phyloP scores from a whole-genome alignment of 2,888 invertebrate species.

The Disparrhopalites patrizii region DNA sequence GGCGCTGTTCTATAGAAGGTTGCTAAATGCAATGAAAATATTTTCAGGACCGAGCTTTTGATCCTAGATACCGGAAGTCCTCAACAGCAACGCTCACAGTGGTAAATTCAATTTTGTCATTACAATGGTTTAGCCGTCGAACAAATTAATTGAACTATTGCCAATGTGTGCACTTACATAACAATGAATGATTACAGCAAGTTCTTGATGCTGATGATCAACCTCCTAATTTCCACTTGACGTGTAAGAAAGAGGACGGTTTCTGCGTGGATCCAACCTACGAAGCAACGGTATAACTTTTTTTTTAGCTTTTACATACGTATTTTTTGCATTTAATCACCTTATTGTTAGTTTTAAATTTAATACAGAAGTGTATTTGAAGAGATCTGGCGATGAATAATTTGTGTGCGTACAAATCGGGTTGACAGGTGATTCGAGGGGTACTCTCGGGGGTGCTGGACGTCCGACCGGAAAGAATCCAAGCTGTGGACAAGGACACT shows the following conservation, averaged over 20 bases:
- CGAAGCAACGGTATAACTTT: slow-evolving; percentile 62
- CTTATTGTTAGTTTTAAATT: not conserved
- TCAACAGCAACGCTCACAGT: slow-evolving; percentile 81
- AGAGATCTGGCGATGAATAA: too few species aligned
- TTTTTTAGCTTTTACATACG: too few species aligned
- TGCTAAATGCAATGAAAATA: too few species aligned
- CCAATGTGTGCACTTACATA: too few species aligned
- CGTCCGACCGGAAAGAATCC: slow-evolving; percentile 80
- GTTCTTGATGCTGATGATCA: slow-evolving; percentile 28
- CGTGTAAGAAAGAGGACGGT: slow-evolving; percentile 65
- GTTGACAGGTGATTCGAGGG: slow-evolving; percentile 79
- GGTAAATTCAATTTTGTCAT: too few species aligned
- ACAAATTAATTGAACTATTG: too few species aligned
- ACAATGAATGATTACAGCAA: slow-evolving; percentile 11
- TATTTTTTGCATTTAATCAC: slow-evolving; percentile 1
- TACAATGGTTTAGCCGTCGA: too few species aligned
- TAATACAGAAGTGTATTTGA: not conserved
- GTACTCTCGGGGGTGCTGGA: slow-evolving; percentile 76
- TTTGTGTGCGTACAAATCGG: too few species aligned
- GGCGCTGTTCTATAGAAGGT: too few species aligned
- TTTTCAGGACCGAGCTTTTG: slow-evolving; percentile 75
- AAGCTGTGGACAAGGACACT: slow-evolving; percentile 86
- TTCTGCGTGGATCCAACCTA: slow-evolving; percentile 78
- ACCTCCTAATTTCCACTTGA: slow-evolving; percentile 28
- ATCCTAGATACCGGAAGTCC: slow-evolving; percentile 69